Base-by-base conservation (phyloP, 1,140 invertebrate species). In the Aphelinus atriplicis region DNA sequence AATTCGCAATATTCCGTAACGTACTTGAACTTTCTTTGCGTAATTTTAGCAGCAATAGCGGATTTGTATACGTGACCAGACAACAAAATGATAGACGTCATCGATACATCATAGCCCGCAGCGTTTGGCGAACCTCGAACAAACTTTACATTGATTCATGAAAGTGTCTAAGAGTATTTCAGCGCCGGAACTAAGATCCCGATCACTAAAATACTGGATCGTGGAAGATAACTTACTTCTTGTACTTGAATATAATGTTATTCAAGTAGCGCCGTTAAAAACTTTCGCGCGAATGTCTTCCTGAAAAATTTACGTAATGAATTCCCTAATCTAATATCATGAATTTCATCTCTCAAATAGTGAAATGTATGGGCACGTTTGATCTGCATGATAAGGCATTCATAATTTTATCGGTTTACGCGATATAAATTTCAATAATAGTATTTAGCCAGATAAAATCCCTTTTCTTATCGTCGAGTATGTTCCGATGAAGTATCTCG, bases 271-370 rank as follows among this genome's bases (percentile, higher is more conserved):
- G n/a, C 50, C 50, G 7, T 10, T 2, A 48, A 42, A 51, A 50
- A 65, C 63, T 65, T 65, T 65, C 26, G 48, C 62, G 48, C 9
- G n/a, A 50, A 65, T 51, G 5, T 65, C 63, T 65, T 65, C 63
- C 63, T 65, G 63, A 65, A 65, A 65, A 53, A 53, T 65, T 65
- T 65, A 65, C 48, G 63, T 51, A 65, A 65, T 65, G n/a, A 65
- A 65, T 65, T 65, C 51, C 26, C 63, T 65, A 51, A 48, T 65
- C 63, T 50, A 43, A 51, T 65, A 65, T 65, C 63, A 65, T 43
- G n/a, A 51, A n/a, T 65, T 50, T 43, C n/a, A 65, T 65, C 63
- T 65, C 7, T 53, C 50, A n/a, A 50, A n/a, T 6, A 9, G n/a
- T 6, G 42, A 4, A 65, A 53, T 48, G n/a, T 53, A 26, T 26